Conservation (phyloP, 1,140 invertebrate genomes). For the Halyomorpha halys region DNA sequence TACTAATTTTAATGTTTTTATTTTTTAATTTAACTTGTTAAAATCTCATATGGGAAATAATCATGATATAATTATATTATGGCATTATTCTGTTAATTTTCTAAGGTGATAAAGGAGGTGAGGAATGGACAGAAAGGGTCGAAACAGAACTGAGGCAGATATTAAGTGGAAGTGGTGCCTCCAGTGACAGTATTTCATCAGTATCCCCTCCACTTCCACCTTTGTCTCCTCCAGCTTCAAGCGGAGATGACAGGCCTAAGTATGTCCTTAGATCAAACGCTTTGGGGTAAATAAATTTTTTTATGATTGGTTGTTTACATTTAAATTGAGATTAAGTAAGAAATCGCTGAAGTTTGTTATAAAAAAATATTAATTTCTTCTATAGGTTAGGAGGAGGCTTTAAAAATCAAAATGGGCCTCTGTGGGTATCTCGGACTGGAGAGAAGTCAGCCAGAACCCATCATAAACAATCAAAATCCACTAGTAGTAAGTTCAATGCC, state of each 20-base stretch:
- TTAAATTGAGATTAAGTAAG: not conserved
- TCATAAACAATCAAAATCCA: constrained; percentile 16
- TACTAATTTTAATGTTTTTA: too few species aligned
- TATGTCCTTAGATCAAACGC: not conserved
- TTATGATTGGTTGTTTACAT: too few species aligned
- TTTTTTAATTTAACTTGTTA: too few species aligned
- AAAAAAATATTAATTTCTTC: not conserved
- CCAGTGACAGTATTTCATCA: constrained; percentile 55
- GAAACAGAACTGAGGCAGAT: constrained; percentile 68
- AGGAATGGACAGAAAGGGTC: constrained; percentile 71
- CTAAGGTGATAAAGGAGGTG: constrained; percentile 18
- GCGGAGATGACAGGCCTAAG: constrained; percentile 23
- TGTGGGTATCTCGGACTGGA: constrained; percentile 17
- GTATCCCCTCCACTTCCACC: constrained; percentile 68
- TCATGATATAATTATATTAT: too few species aligned
- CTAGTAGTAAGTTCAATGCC: constrained; percentile 16
- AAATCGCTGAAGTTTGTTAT: too few species aligned
- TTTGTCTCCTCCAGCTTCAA: constrained; percentile 39
- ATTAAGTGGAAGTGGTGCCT: constrained; percentile 54
- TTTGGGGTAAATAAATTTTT: constrained; percentile 6
- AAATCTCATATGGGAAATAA: too few species aligned
- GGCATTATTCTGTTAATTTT: not conserved
- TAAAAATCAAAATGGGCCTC: constrained; percentile 12
- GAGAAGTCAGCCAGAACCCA: constrained; percentile 8
- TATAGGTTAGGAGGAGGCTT: constrained; percentile 10